These are phyloP conservation scores for Chloropsis hardwickii DNA, from an alignment of 2,113 vertebrate genomes.

Conservation along the genomic window DNA sequence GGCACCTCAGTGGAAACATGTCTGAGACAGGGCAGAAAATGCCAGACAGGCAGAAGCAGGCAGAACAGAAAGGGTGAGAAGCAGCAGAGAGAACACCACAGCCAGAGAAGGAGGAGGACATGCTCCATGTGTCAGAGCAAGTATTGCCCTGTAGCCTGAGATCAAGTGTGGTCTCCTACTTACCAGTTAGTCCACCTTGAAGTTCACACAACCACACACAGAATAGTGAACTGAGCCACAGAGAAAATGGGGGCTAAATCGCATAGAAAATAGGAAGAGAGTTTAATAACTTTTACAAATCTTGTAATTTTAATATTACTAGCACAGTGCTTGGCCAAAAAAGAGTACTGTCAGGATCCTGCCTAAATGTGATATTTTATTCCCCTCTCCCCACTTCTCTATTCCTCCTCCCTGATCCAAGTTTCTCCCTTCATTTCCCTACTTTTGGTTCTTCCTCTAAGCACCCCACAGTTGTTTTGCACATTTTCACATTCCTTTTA, in stretches of 20 bases:
- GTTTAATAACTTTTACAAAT: neutral
- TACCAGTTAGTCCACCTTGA: neutral
- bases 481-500: neutral
- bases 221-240: neutral
- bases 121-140: neutral
- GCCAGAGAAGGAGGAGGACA: fast-evolving
- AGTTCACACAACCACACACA: neutral
- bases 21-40: neutral
- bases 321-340: neutral
- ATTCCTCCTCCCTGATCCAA: neutral
- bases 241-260: neutral
- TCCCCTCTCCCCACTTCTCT: neutral
- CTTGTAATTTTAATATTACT: neutral
- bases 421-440: neutral
- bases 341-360: neutral
- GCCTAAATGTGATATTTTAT: neutral
- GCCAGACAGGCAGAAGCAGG: neutral
- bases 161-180: neutral
- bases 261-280: neutral
- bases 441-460: neutral
- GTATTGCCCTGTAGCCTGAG: neutral
- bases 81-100: neutral
- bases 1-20: neutral
- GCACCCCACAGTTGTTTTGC: neutral
- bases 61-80: neutral